These are phyloP conservation scores for Allygus modestus DNA, from an alignment of 2,888 invertebrate species.

Conservation along the genomic window DNA sequence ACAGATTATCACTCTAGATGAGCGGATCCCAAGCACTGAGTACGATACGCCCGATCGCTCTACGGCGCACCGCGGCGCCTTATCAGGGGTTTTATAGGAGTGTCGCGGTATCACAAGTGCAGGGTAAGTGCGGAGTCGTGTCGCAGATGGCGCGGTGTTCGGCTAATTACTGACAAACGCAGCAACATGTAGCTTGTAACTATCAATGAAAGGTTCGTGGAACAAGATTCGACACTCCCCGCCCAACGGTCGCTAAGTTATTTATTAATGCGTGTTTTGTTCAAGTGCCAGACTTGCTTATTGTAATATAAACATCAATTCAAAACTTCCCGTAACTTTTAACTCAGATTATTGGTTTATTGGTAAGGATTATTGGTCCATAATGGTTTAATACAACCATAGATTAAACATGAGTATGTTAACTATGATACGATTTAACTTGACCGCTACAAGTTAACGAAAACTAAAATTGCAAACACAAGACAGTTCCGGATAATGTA, in stretches of 20 bases:
- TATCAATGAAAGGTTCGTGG: conserved; percentile 18
- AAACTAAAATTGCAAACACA: too few species aligned
- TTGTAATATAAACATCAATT: too few species aligned
- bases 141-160: background rate
- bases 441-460: too few species aligned
- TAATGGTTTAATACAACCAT: too few species aligned
- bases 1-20: background rate
- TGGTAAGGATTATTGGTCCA: too few species aligned
- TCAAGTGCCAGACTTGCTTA: too few species aligned
- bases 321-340: too few species aligned
- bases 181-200: background rate
- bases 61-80: background rate
- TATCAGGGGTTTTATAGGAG: background rate
- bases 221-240: background rate
- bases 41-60: too few species aligned
- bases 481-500: too few species aligned
- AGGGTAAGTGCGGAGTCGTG: background rate
- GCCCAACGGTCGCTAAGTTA: background rate
- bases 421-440: too few species aligned
- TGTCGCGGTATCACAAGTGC: conserved; percentile 7
- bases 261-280: background rate
- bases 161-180: background rate
- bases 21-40: background rate
- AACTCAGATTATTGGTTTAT: too few species aligned
- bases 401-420: too few species aligned